Percentiles rank a stretch among this genome's conserved stretches.
These are phyloP conservation scores for Tinea semifulvella DNA, from an alignment of 2,888 invertebrate genomes.

Conservation along the genomic window DNA sequence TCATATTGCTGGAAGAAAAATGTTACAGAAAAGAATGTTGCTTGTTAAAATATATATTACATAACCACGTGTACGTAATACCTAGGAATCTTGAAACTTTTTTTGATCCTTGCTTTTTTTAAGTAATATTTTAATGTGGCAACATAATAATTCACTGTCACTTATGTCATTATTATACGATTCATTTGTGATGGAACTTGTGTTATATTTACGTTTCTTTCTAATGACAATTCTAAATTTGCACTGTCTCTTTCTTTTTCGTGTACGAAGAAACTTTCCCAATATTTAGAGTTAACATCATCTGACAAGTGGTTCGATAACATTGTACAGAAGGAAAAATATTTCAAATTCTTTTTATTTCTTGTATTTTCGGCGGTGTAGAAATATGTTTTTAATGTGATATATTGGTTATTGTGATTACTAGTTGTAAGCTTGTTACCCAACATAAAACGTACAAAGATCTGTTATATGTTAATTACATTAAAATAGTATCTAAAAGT, in stretches of 20 bases:
- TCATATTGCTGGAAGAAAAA: too few relatives aligned
- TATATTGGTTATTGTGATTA: background rate
- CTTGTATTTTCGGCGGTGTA: background rate
- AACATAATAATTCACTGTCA: background rate
- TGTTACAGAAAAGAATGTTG: too few relatives aligned
- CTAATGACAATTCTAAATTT: too few relatives aligned
- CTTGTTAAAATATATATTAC: too few relatives aligned
- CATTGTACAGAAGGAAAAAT: background rate
- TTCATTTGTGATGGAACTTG: background rate
- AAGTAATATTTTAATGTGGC: too few relatives aligned
- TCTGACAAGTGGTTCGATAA: conserved; percentile 10
- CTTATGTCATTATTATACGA: background rate
- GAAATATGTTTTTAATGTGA: conserved; percentile 1
- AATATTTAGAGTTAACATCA: background rate
- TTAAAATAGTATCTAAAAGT: background rate
- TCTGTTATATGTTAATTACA: background rate
- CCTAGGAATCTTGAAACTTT: too few relatives aligned
- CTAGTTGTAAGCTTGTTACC: background rate
- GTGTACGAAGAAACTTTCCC: background rate
- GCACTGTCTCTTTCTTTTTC: background rate
- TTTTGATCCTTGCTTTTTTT: too few relatives aligned
- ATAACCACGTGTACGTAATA: too few relatives aligned
- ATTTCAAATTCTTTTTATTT: conserved; percentile 9
- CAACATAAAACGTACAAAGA: background rate
- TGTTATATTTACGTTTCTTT: background rate